Evolutionary conservation across 1,140 invertebrate genomes (phyloP).

Genomic region (Reticulitermes speratus): DNA sequence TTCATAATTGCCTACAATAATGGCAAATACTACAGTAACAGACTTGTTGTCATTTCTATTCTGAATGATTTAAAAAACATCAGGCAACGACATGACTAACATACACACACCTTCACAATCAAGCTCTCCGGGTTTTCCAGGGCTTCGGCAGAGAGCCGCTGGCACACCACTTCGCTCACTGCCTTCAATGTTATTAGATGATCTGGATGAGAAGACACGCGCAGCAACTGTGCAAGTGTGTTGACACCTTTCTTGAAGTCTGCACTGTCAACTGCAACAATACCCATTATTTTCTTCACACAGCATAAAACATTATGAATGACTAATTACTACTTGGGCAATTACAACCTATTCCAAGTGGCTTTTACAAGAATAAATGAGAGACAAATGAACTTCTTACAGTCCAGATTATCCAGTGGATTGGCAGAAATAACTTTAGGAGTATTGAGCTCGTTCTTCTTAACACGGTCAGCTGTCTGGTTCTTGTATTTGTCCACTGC

Average conservation of each 20-base stretch:
- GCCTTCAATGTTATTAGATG: slow-evolving; percentile 76
- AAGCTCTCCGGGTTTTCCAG: slow-evolving; percentile 62
- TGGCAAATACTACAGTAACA: too few relatives aligned
- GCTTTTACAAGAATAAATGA: background rate
- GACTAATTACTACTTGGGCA: background rate
- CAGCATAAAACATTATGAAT: background rate
- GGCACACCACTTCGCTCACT: slow-evolving; percentile 65
- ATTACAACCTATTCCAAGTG: background rate
- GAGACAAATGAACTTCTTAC: slow-evolving; percentile 58
- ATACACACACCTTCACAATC: slow-evolving; percentile 46
- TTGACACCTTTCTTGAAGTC: slow-evolving; percentile 82
- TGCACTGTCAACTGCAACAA: slow-evolving; percentile 68
- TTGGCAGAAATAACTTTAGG: slow-evolving; percentile 74
- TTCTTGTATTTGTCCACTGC: slow-evolving; percentile 70
- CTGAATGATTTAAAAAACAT: too few relatives aligned
- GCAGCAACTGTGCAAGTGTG: slow-evolving; percentile 74
- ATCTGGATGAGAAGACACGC: slow-evolving; percentile 78
- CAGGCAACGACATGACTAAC: too few relatives aligned
- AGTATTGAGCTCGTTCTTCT: slow-evolving; percentile 53
- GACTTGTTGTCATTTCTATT: too few relatives aligned
- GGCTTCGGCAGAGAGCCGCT: slow-evolving; percentile 64
- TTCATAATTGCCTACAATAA: too few relatives aligned
- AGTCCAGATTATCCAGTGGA: slow-evolving; percentile 80
- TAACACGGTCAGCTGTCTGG: slow-evolving; percentile 59
- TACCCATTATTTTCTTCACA: background rate